Evolutionary conservation across 2,113 vertebrate species (phyloP).

Genomic region (Numida meleagris): DNA sequence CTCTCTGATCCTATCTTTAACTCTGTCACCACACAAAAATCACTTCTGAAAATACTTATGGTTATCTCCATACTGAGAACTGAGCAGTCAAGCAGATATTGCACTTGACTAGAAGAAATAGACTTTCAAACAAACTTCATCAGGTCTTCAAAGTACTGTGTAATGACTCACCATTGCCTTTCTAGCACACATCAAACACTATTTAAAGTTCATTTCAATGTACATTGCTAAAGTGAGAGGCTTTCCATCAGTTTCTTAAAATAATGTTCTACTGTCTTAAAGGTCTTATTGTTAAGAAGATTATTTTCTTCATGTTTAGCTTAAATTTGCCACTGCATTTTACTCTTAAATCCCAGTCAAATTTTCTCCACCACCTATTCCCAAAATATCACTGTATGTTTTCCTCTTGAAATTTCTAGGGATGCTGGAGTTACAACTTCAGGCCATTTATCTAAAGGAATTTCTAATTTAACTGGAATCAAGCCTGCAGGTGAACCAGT

Average conservation of each 20-base stretch:
- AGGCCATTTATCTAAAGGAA: not conserved
- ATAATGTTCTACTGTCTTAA: not conserved
- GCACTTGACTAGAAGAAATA: not conserved
- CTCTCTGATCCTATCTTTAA: not conserved
- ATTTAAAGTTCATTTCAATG: not conserved
- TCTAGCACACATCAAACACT: conserved; percentile 19
- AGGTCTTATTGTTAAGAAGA: conserved; percentile 10
- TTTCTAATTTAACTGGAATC: not conserved
- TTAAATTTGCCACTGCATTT: not conserved
- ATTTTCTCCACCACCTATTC: not conserved
- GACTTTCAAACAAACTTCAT: not conserved
- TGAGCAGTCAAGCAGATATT: not conserved
- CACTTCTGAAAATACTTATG: conserved; percentile 4
- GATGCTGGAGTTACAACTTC: not conserved
- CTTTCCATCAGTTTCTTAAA: not conserved
- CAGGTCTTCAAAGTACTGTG: not conserved
- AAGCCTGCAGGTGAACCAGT: not conserved
- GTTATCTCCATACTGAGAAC: not conserved
- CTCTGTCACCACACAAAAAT: not conserved
- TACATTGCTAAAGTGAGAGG: not conserved
- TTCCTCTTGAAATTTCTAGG: not conserved
- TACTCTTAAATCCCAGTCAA: not conserved
- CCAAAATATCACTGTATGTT: not conserved
- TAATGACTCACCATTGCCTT: conserved; percentile 31
- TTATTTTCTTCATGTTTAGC: conserved; percentile 28